These are phyloP conservation scores for Drosophila infuscata DNA, from an alignment of 2,888 invertebrate genomes.

Conservation along the genomic window DNA sequence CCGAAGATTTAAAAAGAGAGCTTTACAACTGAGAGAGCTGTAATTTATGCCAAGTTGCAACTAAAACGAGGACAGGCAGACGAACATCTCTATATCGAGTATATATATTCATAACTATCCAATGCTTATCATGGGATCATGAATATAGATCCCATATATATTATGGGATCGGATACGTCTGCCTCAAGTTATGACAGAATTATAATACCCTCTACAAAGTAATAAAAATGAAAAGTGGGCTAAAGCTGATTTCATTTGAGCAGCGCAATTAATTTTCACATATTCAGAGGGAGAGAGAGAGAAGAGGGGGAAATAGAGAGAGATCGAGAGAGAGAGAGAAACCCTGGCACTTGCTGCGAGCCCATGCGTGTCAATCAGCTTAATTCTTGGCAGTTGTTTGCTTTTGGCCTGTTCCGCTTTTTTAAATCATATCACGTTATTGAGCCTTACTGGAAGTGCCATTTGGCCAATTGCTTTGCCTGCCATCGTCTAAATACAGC, in stretches of 20 bases:
- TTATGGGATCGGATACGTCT: neutral
- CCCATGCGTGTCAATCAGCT: slow-evolving; percentile 35
- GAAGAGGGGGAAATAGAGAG: neutral
- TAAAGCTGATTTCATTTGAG: slow-evolving; percentile 54
- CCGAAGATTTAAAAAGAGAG: neutral
- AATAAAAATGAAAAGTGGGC: slow-evolving; percentile 19
- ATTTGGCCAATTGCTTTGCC: slow-evolving; percentile 73
- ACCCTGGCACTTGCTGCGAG: neutral
- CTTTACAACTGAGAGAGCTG: neutral
- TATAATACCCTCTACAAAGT: neutral
- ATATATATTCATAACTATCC: too few relatives aligned
- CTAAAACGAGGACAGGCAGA: neutral
- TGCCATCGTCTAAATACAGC: slow-evolving; percentile 1
- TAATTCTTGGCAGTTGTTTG: slow-evolving; percentile 12
- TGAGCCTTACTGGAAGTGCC: slow-evolving; percentile 70
- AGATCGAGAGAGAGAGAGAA: neutral
- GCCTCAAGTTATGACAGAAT: neutral
- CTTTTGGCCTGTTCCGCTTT: slow-evolving; percentile 15
- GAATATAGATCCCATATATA: neutral
- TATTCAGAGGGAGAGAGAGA: neutral
- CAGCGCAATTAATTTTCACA: slow-evolving; percentile 25
- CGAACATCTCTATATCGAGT: neutral
- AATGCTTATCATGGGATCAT: neutral
- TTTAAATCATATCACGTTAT: slow-evolving; percentile 73
- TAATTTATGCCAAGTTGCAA: neutral